A percentile compares a stretch with the other conserved stretches of the same genome.
phyloP scores from a whole-genome alignment of 2,113 vertebrate genomes.

The Lonchura striata region DNA sequence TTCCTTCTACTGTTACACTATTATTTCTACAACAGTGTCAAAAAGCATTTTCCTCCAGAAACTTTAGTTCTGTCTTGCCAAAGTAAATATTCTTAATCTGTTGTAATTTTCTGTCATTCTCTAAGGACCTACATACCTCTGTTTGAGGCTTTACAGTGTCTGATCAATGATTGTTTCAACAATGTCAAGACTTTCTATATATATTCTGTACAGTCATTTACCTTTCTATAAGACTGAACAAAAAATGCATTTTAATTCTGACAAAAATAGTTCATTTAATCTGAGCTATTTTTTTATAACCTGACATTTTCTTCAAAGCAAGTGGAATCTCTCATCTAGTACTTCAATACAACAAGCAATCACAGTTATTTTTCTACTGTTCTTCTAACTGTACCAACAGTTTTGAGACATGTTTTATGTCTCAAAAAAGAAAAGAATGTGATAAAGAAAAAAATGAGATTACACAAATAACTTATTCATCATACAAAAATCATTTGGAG shows the following conservation, averaged over 20 bases:
- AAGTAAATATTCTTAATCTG: conserved; percentile 7
- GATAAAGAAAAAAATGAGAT: background rate
- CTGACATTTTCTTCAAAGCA: background rate
- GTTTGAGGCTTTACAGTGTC: background rate
- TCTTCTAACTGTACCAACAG: background rate
- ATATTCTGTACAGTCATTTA: background rate
- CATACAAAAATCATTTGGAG: background rate
- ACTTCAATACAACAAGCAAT: background rate
- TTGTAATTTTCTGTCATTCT: conserved; percentile 14
- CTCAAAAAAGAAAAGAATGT: background rate
- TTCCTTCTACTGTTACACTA: background rate
- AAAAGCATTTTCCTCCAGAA: background rate
- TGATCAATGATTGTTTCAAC: background rate
- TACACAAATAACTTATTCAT: background rate
- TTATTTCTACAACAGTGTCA: background rate
- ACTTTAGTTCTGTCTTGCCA: background rate
- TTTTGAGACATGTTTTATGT: background rate
- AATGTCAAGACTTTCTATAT: background rate
- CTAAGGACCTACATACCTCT: background rate
- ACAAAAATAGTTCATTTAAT: background rate
- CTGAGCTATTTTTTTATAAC: background rate
- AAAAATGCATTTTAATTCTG: background rate
- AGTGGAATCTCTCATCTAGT: background rate
- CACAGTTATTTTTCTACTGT: background rate
- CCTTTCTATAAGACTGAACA: background rate